Conservation (phyloP, 2,888 invertebrate species). For the Acleris cristana region DNA sequence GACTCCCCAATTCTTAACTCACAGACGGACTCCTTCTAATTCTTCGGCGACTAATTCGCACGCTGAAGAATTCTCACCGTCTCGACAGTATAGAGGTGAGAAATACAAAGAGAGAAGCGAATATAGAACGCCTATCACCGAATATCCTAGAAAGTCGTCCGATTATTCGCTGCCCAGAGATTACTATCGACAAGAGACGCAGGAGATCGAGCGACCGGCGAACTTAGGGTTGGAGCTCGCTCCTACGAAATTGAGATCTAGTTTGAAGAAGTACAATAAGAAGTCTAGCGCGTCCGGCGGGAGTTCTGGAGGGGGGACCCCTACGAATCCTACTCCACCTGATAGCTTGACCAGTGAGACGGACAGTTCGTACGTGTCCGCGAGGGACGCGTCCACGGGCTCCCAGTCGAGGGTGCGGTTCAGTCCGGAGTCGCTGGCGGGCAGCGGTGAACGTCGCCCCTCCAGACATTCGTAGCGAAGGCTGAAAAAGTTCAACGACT, state of each 20-base stretch:
- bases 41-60: constrained; percentile 85
- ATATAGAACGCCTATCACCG: constrained; percentile 62
- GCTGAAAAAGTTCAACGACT: constrained; percentile 77
- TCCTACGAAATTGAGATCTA: constrained; percentile 89
- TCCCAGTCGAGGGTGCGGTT: constrained; percentile 90
- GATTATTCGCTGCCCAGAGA: constrained; percentile 73
- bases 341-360: constrained; percentile 92
- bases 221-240: constrained; percentile 86
- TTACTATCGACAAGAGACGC: constrained; percentile 68
- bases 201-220: constrained; percentile 73
- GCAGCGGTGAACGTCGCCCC: constrained; percentile 63
- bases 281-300: constrained; percentile 82
- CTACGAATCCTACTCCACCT: constrained; percentile 93
- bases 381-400: constrained; percentile 88
- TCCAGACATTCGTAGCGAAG: constrained; percentile 77
- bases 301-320: constrained; percentile 87
- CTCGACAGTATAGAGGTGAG: constrained; percentile 60
- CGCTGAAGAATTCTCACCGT: constrained; percentile 75
- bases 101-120: constrained; percentile 61
- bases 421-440: constrained; percentile 89
- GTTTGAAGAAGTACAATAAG: constrained; percentile 88
- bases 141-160: constrained; percentile 66
- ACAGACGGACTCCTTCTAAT: constrained; percentile 91
- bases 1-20: constrained; percentile 74
- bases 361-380: constrained; percentile 94